Percentiles rank a stretch among this genome's conserved stretches.
Evolutionary conservation across 1,140 invertebrate species (phyloP).

Genomic region (Panulirus ornatus): DNA sequence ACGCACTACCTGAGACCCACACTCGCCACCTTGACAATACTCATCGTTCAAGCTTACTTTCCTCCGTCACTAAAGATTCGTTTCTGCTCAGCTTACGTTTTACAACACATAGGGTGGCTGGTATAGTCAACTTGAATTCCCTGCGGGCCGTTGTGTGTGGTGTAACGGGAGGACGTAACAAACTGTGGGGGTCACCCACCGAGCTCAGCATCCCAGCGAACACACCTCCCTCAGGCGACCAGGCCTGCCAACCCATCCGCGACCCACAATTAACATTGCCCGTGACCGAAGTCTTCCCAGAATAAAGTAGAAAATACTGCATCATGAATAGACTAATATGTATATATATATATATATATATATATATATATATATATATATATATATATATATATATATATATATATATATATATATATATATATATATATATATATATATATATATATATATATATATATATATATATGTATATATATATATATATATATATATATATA

Average conservation of each 20-base stretch:
- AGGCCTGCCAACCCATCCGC: slow-evolving; percentile 19
- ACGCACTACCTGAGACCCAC: not conserved
- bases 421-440: slow-evolving; percentile 28
- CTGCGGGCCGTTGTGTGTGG: not conserved
- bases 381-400: slow-evolving; percentile 19
- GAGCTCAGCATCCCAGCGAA: slow-evolving; percentile 18
- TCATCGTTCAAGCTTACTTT: not conserved
- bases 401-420: slow-evolving; percentile 9
- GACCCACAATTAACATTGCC: not conserved
- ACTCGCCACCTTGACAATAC: too few species aligned
- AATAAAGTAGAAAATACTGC: too few species aligned
- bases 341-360: slow-evolving; percentile 14
- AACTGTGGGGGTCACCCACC: slow-evolving; percentile 8
- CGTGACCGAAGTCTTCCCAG: too few species aligned
- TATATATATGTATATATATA: slow-evolving; percentile 6
- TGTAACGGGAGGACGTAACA: not conserved
- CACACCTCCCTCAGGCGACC: slow-evolving; percentile 20
- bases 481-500: too few species aligned
- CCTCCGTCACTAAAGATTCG: not conserved
- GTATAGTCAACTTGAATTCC: too few species aligned
- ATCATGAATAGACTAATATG: not conserved
- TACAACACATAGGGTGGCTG: not conserved
- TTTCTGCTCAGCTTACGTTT: not conserved
- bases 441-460: slow-evolving; percentile 33
- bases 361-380: slow-evolving; percentile 18